Percentiles rank a stretch among this genome's conserved stretches.
Conservation (phyloP, 2,888 invertebrate species). For the Thecophora atra region DNA sequence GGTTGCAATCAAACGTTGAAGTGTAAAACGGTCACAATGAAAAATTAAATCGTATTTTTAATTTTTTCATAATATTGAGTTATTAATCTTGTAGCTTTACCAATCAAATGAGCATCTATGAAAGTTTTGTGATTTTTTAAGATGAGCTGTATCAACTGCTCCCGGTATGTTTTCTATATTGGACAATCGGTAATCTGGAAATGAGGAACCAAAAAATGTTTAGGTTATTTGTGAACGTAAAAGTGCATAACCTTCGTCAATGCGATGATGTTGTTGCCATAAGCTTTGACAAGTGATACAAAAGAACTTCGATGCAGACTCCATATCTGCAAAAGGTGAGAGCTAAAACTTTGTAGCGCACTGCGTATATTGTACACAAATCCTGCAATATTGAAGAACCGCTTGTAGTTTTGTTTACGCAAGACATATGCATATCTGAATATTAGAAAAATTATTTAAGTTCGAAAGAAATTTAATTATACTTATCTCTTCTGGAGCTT, state of each 20-base stretch:
- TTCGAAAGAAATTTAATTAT: too few species aligned
- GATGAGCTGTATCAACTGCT: conserved; percentile 38
- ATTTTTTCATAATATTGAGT: too few species aligned
- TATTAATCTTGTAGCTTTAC: conserved; percentile 20
- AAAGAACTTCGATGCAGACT: conserved; percentile 29
- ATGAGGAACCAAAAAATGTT: conserved; percentile 10
- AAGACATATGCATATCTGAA: too few species aligned
- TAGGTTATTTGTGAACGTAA: background rate
- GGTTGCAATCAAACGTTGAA: too few species aligned
- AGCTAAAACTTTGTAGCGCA: background rate
- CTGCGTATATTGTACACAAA: background rate
- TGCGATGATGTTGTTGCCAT: conserved; percentile 39
- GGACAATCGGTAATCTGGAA: conserved; percentile 32
- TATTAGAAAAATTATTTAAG: too few species aligned
- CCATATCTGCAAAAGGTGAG: background rate
- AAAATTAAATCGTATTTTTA: too few species aligned
- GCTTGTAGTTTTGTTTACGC: background rate
- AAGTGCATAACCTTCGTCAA: conserved; percentile 34
- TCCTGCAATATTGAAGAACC: background rate
- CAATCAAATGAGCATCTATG: conserved; percentile 37
- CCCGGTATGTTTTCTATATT: conserved; percentile 29
- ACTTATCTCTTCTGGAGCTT: too few species aligned
- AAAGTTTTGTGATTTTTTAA: conserved; percentile 39
- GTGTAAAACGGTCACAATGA: too few species aligned
- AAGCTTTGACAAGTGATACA: conserved; percentile 36